Base-by-base conservation (phyloP, 2,888 invertebrate species). In the Platycheirus rosarum region DNA sequence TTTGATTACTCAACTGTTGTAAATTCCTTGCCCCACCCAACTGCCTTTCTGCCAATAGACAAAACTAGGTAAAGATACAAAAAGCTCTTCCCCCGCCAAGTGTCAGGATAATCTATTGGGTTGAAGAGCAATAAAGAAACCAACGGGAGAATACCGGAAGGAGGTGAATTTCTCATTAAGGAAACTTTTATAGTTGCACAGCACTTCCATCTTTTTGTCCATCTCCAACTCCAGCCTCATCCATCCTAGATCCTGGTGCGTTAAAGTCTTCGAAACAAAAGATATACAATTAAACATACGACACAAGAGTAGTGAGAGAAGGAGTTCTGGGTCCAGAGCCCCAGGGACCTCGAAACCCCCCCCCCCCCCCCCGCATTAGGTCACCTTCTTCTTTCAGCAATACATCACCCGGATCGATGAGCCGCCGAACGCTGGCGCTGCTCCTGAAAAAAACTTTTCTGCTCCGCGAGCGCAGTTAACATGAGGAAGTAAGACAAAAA, bases 1-100 rank as follows among this genome's bases (percentile, higher is more conserved):
- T 82, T 82, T 82, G 82, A 82, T 82, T 82, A 77, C 82, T 82
- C 77, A 82, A 82, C 82, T 77, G 82, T 77, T 82, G 71, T 77
- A 82, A 82, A 82, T 82, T 77, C 73, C 77, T 49, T 70, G 37
- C 55, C 71, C 62, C 29, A 62, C 62, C 66, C 51, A 20, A 40
- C 23, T 16, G 65, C 32, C 68, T 55, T 55, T 57, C 29, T 32
- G 44, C 29, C 13, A 8, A 44, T 60, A 80, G 73, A 70, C 46
- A 48, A 65, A 53, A 51, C 16, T 53, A 62, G 2, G 4, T 18
- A 23, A 14, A 53, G 46, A 62, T 62, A 70, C 63, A 60, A 70
- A 53, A 35, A 32, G 29, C 23, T 26, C 62, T 35, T 11, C 18
- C 32, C 46, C 11, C 55, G 48, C 26, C 51, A 55, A 65, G 71